Evolutionary conservation across 2,797 vertebrate species (phyloP).

Genomic region (Atherinosoma microstoma): DNA sequence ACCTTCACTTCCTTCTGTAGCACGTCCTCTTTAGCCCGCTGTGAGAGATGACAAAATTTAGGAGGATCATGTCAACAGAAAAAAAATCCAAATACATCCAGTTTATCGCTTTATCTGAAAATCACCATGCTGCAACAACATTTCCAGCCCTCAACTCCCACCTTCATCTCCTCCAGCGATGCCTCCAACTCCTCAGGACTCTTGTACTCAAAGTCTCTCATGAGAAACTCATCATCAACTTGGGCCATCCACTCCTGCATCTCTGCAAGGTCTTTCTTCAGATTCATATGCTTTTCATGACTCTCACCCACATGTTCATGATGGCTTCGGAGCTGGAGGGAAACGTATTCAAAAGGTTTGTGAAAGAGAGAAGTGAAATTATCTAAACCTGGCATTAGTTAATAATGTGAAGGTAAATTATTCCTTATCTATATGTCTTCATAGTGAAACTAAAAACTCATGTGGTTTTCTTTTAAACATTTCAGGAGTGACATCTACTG

Average conservation of each 20-base stretch:
- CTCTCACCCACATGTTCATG: conserved; percentile 89
- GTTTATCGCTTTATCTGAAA: background rate
- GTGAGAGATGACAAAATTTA: conserved; percentile 20
- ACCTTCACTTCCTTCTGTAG: conserved; percentile 97
- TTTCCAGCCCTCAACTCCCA: conserved; percentile 51
- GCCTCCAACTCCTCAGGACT: conserved; percentile 93
- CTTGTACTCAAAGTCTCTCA: conserved; percentile 98
- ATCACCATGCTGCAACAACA: background rate
- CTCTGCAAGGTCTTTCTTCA: conserved; percentile 96
- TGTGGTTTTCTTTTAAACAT: too few relatives aligned
- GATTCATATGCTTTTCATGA: conserved; percentile 92
- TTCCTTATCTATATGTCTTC: too few relatives aligned
- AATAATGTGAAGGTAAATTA: background rate
- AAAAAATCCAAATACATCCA: background rate
- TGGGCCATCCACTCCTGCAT: conserved; percentile 99
- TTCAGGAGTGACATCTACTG: too few relatives aligned
- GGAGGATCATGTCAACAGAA: background rate
- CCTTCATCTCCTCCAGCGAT: conserved; percentile 98
- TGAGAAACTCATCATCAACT: conserved; percentile 96
- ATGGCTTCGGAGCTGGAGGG: conserved; percentile 87
- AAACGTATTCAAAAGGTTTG: background rate
- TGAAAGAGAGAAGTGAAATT: background rate
- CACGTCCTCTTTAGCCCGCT: conserved; percentile 99
- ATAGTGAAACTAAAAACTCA: too few relatives aligned
- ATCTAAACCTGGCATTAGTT: background rate